Percentiles rank a stretch among this genome's conserved stretches.
phyloP scores from a whole-genome alignment of 2,888 invertebrate genomes.

The Netelia inedita region DNA sequence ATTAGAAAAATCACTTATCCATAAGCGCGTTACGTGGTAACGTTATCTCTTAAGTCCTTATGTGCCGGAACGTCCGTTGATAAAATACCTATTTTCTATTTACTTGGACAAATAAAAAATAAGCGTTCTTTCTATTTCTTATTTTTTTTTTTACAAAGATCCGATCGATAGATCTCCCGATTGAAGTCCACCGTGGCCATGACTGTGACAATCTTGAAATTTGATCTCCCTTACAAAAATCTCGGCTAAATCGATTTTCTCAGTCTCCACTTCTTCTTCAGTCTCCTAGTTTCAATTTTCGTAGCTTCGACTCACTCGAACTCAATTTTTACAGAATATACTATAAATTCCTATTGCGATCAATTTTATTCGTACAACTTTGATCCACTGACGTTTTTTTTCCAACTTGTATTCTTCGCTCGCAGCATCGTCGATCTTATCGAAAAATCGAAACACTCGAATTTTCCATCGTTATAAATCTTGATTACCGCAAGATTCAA shows the following conservation, averaged over 20 bases:
- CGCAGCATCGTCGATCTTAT: too few relatives aligned
- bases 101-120: not conserved
- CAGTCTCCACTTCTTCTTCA: not conserved
- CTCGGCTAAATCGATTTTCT: not conserved
- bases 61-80: too few relatives aligned
- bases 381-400: not conserved
- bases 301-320: not conserved
- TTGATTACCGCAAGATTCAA: not conserved
- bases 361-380: not conserved
- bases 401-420: too few relatives aligned
- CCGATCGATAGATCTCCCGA: not conserved
- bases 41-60: not conserved
- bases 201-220: too few relatives aligned
- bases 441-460: not conserved
- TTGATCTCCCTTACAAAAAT: not conserved
- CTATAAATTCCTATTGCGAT: not conserved
- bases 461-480: not conserved
- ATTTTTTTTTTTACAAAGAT: not conserved
- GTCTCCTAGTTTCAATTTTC: not conserved
- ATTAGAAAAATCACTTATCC: conserved; percentile 38
- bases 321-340: not conserved
- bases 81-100: conserved; percentile 21
- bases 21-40: conserved; percentile 2
- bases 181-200: too few relatives aligned
- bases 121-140: not conserved